Percentiles rank a stretch among this genome's conserved stretches.
Evolutionary conservation across 2,113 vertebrate genomes (phyloP).

Genomic region (Gallinago paraguaiae): DNA sequence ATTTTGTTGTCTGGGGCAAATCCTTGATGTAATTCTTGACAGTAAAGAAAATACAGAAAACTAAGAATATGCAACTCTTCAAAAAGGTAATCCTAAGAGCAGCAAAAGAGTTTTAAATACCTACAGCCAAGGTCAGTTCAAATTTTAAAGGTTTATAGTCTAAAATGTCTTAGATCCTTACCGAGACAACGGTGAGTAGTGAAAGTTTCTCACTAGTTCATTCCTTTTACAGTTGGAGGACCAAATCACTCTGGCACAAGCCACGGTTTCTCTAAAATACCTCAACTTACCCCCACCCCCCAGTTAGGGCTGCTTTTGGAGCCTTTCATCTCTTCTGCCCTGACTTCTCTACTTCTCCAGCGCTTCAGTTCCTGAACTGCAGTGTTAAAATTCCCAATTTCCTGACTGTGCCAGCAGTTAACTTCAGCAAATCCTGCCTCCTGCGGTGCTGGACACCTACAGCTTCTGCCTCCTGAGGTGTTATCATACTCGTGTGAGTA

Average conservation of each 20-base stretch:
- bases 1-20: neutral
- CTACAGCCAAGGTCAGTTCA: neutral
- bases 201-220: rapidly evolving
- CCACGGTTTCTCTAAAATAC: neutral
- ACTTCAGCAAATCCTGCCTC: neutral
- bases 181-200: neutral
- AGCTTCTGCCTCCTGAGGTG: neutral
- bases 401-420: neutral
- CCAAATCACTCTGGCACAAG: neutral
- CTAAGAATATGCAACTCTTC: rapidly evolving
- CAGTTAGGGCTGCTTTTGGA: neutral
- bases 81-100: neutral
- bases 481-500: neutral
- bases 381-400: neutral
- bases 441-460: neutral
- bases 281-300: neutral
- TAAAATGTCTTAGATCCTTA: neutral
- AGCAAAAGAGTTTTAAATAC: neutral
- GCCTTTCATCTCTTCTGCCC: neutral
- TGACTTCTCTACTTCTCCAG: neutral
- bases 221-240: neutral
- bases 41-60: neutral
- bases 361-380: neutral
- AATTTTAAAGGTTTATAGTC: neutral
- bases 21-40: neutral